These are phyloP conservation scores for Meta bourneti DNA, from an alignment of 2,888 invertebrate species.

Conservation along the genomic window DNA sequence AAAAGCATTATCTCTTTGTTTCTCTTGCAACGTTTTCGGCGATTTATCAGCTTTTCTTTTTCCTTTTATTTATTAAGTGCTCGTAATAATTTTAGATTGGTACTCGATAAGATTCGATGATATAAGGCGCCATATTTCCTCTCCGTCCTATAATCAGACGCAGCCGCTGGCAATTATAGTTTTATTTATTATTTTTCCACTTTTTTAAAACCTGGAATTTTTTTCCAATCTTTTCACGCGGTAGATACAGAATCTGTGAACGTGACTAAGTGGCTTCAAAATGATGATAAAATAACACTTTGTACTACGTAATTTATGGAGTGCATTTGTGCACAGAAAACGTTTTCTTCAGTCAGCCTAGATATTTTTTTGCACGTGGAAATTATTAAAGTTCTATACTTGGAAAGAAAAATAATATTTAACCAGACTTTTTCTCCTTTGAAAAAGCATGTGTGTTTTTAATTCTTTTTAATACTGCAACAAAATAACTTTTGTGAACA, in stretches of 20 bases:
- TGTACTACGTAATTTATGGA: constrained; percentile 25
- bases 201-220: constrained; percentile 6
- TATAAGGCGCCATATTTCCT: constrained; percentile 38
- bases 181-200: constrained; percentile 16
- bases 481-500: neutral
- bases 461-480: neutral
- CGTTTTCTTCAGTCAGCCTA: neutral
- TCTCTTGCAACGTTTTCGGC: constrained; percentile 33
- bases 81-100: constrained; percentile 53
- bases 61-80: constrained; percentile 30
- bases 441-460: neutral
- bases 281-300: constrained; percentile 21
- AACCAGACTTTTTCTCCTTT: neutral
- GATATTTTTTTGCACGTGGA: neutral
- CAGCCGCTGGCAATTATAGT: constrained; percentile 20
- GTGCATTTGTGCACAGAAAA: neutral
- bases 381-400: neutral
- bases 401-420: neutral
- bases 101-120: constrained; percentile 43
- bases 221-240: neutral
- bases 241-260: constrained; percentile 21
- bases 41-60: constrained; percentile 44
- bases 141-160: constrained; percentile 29
- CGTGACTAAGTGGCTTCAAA: constrained; percentile 46
- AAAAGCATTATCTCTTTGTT: constrained; percentile 35